phyloP scores from a whole-genome alignment of 1,140 invertebrate species.

The Magallana ariakensis region DNA sequence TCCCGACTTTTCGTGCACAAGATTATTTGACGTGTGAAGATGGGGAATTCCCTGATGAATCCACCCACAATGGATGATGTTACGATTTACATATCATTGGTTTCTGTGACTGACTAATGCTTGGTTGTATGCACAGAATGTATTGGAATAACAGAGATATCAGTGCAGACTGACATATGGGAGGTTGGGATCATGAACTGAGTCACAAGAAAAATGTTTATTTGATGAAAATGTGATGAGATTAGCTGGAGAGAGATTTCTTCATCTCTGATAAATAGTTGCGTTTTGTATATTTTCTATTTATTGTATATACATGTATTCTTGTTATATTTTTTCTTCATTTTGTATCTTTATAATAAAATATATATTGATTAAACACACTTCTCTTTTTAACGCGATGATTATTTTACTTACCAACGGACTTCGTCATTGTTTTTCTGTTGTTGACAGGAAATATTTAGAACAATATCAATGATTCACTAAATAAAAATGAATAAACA shows the following conservation, averaged over 20 bases:
- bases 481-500: too few species aligned
- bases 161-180: neutral
- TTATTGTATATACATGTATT: neutral
- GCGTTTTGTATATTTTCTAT: neutral
- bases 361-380: neutral
- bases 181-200: neutral
- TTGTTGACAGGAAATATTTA: too few species aligned
- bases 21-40: constrained; percentile 18
- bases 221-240: neutral
- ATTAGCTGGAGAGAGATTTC: neutral
- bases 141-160: constrained; percentile 17
- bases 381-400: too few species aligned
- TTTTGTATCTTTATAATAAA: constrained; percentile 31
- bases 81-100: constrained; percentile 14
- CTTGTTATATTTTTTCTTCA: neutral
- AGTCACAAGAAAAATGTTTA: constrained; percentile 22
- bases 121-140: constrained; percentile 2
- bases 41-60: neutral
- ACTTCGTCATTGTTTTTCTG: too few species aligned
- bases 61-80: neutral
- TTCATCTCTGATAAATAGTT: neutral
- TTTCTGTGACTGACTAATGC: constrained; percentile 10
- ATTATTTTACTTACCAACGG: too few species aligned
- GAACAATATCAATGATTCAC: too few species aligned
- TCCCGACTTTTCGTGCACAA: neutral